Evolutionary conservation across 2,888 invertebrate species (phyloP).

Genomic region (Harpagoxenus sublaevis): DNA sequence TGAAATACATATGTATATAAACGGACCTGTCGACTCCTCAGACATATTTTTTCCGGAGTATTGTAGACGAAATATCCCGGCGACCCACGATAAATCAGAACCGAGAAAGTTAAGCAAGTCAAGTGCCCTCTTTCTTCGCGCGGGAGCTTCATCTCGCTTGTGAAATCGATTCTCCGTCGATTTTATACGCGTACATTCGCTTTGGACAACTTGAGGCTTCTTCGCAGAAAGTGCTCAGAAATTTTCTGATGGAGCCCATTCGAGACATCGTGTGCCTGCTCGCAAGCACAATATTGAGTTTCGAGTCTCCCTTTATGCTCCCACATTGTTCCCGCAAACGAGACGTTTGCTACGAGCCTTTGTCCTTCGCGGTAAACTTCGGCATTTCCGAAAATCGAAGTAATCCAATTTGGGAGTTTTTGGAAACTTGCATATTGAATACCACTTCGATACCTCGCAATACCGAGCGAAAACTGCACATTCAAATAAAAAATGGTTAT

Average conservation of each 20-base stretch:
- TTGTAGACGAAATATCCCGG: neutral
- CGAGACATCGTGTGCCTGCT: slow-evolving; percentile 47
- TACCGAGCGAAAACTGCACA: neutral
- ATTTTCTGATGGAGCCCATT: slow-evolving; percentile 56
- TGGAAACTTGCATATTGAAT: slow-evolving; percentile 19
- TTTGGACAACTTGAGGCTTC: slow-evolving; percentile 51
- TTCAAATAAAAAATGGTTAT: neutral
- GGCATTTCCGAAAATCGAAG: slow-evolving; percentile 51
- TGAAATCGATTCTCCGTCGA: slow-evolving; percentile 51
- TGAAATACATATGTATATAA: neutral
- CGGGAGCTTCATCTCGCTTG: slow-evolving; percentile 14
- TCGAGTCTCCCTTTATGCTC: slow-evolving; percentile 55
- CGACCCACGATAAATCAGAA: slow-evolving; percentile 21
- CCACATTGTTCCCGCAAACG: slow-evolving; percentile 57
- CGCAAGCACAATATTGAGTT: slow-evolving; percentile 54
- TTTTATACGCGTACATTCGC: slow-evolving; percentile 28
- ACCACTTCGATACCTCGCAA: neutral
- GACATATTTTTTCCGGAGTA: neutral
- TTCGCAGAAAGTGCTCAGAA: slow-evolving; percentile 53
- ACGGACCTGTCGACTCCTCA: too few relatives aligned
- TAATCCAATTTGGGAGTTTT: slow-evolving; percentile 42
- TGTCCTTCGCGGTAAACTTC: slow-evolving; percentile 51
- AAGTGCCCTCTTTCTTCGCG: neutral
- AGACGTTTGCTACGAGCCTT: slow-evolving; percentile 52
- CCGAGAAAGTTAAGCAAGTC: slow-evolving; percentile 23